These are phyloP conservation scores for Antidorcas marsupialis DNA, from an alignment of 2,113 vertebrate species.

Conservation along the genomic window DNA sequence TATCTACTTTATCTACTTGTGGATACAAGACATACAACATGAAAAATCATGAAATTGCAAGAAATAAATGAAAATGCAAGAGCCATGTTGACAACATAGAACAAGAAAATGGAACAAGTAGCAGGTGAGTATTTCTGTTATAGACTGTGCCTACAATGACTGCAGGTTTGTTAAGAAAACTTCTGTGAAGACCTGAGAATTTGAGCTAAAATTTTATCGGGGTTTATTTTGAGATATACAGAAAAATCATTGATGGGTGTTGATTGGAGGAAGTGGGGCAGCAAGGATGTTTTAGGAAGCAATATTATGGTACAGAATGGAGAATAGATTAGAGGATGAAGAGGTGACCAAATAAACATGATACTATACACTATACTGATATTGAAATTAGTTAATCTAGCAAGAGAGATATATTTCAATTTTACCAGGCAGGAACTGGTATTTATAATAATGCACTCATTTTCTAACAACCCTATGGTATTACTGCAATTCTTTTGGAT, in stretches of 20 bases:
- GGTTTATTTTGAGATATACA: not conserved
- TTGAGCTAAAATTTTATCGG: not conserved
- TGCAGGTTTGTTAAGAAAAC: not conserved
- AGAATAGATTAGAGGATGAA: not conserved
- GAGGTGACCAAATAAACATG: not conserved
- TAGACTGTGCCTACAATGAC: not conserved
- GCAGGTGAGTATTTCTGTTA: not conserved
- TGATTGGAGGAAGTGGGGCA: not conserved
- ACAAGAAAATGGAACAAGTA: not conserved
- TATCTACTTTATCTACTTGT: not conserved
- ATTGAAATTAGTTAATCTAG: not conserved
- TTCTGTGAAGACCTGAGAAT: not conserved
- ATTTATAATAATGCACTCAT: not conserved
- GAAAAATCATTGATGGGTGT: not conserved
- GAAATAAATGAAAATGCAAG: not conserved
- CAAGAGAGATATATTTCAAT: not conserved
- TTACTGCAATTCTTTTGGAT: constrained; percentile 7
- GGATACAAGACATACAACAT: not conserved
- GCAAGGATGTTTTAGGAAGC: not conserved
- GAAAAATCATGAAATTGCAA: not conserved
- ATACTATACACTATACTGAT: not conserved
- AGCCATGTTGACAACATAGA: not conserved
- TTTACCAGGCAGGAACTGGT: not conserved
- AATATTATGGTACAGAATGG: not conserved
- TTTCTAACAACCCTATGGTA: not conserved